Percentiles rank a stretch among this genome's conserved stretches.
These are phyloP conservation scores for Bombyx mandarina DNA, from an alignment of 1,140 invertebrate genomes.

Conservation along the genomic window DNA sequence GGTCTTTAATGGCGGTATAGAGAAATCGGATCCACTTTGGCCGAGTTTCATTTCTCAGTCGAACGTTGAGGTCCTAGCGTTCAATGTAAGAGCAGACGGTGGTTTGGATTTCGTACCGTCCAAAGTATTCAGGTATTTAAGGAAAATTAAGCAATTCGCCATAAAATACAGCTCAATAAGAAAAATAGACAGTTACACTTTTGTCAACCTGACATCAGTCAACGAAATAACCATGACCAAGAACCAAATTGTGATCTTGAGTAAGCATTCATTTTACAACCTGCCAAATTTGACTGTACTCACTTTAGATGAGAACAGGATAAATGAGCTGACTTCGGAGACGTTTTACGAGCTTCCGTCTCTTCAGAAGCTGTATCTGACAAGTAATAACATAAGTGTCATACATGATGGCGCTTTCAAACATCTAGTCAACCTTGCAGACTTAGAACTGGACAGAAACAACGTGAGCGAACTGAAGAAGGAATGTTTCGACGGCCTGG, in stretches of 20 bases:
- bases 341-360: conserved; percentile 80
- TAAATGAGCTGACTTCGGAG: conserved; percentile 78
- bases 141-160: conserved; percentile 75
- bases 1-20: conserved; percentile 77
- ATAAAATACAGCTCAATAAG: conserved; percentile 80
- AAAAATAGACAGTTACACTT: conserved; percentile 76
- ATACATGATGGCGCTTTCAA: conserved; percentile 81
- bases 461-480: conserved; percentile 77
- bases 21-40: conserved; percentile 77
- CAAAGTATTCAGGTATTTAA: conserved; percentile 75
- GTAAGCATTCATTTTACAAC: conserved; percentile 78
- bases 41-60: conserved; percentile 79
- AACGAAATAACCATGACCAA: conserved; percentile 77
- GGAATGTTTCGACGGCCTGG: conserved; percentile 81
- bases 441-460: conserved; percentile 80
- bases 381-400: conserved; percentile 79
- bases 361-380: conserved; percentile 77
- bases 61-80: conserved; percentile 76
- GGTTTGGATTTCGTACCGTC: conserved; percentile 79
- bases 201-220: conserved; percentile 78
- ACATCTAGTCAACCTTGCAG: conserved; percentile 75
- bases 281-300: conserved; percentile 76
- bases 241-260: conserved; percentile 77
- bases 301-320: conserved; percentile 79
- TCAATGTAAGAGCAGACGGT: conserved; percentile 77